Evolutionary conservation across 2,113 vertebrate species (phyloP).

Genomic region (Odontesthes bonariensis): DNA sequence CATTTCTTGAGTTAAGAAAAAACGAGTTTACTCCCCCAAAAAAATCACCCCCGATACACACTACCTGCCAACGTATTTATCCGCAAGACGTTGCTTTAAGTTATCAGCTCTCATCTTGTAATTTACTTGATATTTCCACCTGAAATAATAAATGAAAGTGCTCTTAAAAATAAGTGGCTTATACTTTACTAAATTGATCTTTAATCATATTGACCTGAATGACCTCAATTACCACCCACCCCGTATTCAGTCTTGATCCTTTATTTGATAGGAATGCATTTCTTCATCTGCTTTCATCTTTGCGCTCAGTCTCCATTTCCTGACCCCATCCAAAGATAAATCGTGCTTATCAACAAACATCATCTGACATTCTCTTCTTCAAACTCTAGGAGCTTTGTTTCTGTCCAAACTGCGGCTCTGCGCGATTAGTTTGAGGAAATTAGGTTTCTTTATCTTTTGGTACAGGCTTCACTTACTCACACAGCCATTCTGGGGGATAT

Average conservation of each 20-base stretch:
- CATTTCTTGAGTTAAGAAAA: too few species aligned
- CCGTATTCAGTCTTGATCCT: too few species aligned
- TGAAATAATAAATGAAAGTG: not conserved
- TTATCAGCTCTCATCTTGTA: too few species aligned
- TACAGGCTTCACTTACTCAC: slow-evolving; percentile 14
- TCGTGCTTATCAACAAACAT: slow-evolving; percentile 8
- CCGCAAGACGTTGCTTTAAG: too few species aligned
- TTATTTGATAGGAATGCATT: slow-evolving; percentile 1
- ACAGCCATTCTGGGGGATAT: not conserved
- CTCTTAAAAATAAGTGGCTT: not conserved
- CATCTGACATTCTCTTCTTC: not conserved
- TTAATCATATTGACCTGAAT: slow-evolving; percentile 4
- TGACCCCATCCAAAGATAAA: slow-evolving; percentile 2
- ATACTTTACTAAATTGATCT: not conserved
- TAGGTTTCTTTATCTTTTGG: slow-evolving; percentile 7
- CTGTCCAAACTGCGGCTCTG: slow-evolving; percentile 5
- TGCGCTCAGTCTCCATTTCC: slow-evolving; percentile 7
- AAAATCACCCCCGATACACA: too few species aligned
- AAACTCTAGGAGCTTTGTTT: slow-evolving; percentile 18
- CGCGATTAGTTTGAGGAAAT: slow-evolving; percentile 24
- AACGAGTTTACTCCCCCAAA: too few species aligned
- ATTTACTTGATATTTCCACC: not conserved
- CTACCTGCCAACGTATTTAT: too few species aligned
- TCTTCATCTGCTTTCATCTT: slow-evolving; percentile 15
- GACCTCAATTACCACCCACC: not conserved